Conservation (phyloP, 64 coral and sea anemone genomes). For the Montipora foliosa region DNA sequence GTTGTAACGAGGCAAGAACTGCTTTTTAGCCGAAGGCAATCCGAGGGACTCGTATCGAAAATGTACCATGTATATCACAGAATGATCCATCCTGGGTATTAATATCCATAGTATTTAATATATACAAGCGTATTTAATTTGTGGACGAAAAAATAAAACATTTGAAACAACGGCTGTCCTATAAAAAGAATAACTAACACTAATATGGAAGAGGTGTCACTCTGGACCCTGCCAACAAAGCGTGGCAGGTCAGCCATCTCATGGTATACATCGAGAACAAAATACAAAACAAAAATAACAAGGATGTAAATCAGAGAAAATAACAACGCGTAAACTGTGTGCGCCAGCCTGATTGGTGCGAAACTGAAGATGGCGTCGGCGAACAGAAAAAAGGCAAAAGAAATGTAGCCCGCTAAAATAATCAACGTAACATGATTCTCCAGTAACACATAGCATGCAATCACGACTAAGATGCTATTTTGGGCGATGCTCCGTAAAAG, state of each 20-base stretch:
- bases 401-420: background rate
- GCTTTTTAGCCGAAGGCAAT: no score
- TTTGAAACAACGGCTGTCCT: conserved; percentile 29
- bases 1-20: no score
- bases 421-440: background rate
- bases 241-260: background rate
- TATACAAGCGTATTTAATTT: conserved; percentile 18
- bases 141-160: background rate
- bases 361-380: conserved; percentile 21
- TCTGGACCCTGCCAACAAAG: background rate
- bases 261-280: background rate
- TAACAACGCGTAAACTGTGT: conserved; percentile 25
- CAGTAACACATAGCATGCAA: background rate
- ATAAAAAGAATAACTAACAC: background rate
- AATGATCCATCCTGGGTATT: background rate
- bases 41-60: no score
- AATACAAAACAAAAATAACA: conserved; percentile 2
- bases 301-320: conserved; percentile 27
- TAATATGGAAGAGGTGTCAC: background rate
- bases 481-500: background rate
- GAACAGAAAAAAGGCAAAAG: background rate
- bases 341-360: conserved; percentile 17
- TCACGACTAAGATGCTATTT: background rate
- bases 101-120: conserved; percentile 11
- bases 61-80: background rate